phyloP scores from a whole-genome alignment of 2,797 vertebrate genomes.

The Onychomys leucogaster region DNA sequence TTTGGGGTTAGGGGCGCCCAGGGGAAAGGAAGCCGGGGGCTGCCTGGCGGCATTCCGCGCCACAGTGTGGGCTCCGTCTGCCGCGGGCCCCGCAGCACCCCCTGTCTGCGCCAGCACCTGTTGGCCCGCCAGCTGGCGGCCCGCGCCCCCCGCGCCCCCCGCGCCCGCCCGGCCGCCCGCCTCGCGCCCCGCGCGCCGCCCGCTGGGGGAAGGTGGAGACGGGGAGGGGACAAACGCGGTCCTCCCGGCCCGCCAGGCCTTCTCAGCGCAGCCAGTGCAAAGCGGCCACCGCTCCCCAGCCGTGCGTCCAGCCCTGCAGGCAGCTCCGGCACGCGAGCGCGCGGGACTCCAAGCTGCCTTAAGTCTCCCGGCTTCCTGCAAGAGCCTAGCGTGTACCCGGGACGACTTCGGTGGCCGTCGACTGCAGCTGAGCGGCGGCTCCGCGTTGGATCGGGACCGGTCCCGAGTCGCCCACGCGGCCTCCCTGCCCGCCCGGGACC shows the following conservation, averaged over 20 bases:
- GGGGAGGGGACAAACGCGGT: slow-evolving; percentile 77
- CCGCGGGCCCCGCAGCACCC: slow-evolving; percentile 65
- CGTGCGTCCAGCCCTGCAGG: not conserved
- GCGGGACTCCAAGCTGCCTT: slow-evolving; percentile 7
- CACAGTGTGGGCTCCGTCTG: not conserved
- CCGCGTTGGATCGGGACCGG: not conserved
- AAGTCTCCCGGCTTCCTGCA: not conserved
- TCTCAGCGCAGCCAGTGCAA: not conserved
- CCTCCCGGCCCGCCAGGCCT: slow-evolving; percentile 54
- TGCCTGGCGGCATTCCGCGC: not conserved
- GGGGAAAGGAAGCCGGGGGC: not conserved
- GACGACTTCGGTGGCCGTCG: slow-evolving; percentile 67
- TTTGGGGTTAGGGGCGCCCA: slow-evolving; percentile 50
- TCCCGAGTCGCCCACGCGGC: not conserved
- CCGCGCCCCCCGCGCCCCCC: not conserved
- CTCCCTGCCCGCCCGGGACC: not conserved
- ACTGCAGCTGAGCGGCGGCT: slow-evolving; percentile 80
- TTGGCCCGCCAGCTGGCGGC: slow-evolving; percentile 90
- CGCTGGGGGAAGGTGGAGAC: slow-evolving; percentile 66
- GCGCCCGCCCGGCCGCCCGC: not conserved
- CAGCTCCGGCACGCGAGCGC: not conserved
- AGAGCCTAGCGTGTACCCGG: not conserved
- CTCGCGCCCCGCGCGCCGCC: not conserved
- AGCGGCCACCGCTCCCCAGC: slow-evolving; percentile 28
- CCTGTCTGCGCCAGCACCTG: slow-evolving; percentile 92